Evolutionary conservation across 2,797 vertebrate species (phyloP).

Genomic region (Cynopterus sphinx): DNA sequence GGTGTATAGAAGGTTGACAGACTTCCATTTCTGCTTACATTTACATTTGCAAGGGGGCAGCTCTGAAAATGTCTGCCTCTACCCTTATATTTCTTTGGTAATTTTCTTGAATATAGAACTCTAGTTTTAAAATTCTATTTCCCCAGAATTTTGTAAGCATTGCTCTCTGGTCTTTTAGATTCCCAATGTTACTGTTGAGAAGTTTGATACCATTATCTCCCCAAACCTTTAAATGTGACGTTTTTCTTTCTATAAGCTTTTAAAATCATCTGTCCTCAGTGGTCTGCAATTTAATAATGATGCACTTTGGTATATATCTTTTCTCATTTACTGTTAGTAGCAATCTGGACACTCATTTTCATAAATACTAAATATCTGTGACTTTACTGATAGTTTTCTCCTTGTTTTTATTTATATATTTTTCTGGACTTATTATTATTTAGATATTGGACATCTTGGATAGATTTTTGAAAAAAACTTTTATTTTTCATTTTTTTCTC

Average conservation of each 20-base stretch:
- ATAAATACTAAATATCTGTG: not conserved
- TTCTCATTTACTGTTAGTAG: not conserved
- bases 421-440: not conserved
- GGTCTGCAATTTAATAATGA: not conserved
- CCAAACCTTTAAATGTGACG: not conserved
- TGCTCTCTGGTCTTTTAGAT: not conserved
- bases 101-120: not conserved
- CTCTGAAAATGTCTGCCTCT: not conserved
- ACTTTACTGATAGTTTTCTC: not conserved
- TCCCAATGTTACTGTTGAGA: not conserved
- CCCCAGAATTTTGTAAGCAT: not conserved
- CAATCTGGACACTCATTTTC: not conserved
- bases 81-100: not conserved
- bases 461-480: not conserved
- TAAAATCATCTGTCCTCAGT: not conserved
- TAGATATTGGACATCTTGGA: not conserved
- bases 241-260: not conserved
- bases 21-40: not conserved
- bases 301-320: not conserved
- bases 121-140: not conserved
- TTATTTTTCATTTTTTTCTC: not conserved
- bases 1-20: not conserved
- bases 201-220: not conserved
- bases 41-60: not conserved
- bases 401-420: not conserved